Evolutionary conservation across 2,113 vertebrate genomes (phyloP), one percentile per base, ranked within the genome.

Genomic region (Anguilla rostrata): DNA sequence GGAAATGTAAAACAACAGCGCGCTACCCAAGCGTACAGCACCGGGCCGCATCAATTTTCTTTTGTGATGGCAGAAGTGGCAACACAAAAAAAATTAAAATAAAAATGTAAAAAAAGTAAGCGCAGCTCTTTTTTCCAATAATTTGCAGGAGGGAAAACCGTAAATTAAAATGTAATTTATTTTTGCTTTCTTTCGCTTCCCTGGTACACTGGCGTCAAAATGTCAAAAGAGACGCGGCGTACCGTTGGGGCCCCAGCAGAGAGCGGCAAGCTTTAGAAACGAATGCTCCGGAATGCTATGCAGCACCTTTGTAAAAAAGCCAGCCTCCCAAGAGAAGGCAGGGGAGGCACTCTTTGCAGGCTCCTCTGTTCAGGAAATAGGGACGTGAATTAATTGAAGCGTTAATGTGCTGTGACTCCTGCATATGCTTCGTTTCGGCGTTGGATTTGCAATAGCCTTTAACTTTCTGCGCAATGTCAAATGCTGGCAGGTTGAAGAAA

Each of bases 391-490:
- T 94, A 94, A 94, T 92, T 92, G 90, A 94, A 94, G 92, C 91
- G 90, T 91, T 95, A 95, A 95, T 95, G 93, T 92, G 88, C 90
- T 93, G 92, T 92, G 92, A 93, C 94, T 91, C 84, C 39, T 26
- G 63, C 87, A 89, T 86, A 87, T 80, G 84, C 81, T 34, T 16
- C 57, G 71, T 80, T 57, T 88, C 53, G 20, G 79, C 78, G 20
- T 34, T 71, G 57, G 26, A 29, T 49, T 57, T 40, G 29, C 29
- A 11, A 2, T 90, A n/a, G 89, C 90, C 91, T 92, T 92, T 92
- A 46, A 92, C 92, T 94, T 91, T 78, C 88, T 87, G 89, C 90
- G 89, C 92, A 92, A 40, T 81, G 12, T 12, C 1, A 78, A 78
- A 84, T 34, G 66, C 78, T 66, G 75, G 93, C 92, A 91, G 92